Percentiles rank a stretch among this genome's conserved stretches.
Evolutionary conservation across 1,140 invertebrate species (phyloP).

Genomic region (Oscheius sp.): DNA sequence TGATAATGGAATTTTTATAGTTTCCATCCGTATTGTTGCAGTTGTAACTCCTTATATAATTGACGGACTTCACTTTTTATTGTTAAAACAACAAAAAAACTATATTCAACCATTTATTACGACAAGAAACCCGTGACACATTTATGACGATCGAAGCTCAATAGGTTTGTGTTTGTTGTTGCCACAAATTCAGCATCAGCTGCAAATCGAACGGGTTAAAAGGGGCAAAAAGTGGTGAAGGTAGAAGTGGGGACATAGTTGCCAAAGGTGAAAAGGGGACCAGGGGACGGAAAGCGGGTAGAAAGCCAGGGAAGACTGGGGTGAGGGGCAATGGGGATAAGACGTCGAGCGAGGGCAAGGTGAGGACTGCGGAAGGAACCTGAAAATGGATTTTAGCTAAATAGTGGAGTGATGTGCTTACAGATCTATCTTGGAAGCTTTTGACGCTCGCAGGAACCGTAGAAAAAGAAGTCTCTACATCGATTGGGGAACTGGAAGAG

Average conservation of each 20-base stretch:
- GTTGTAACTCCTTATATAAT: no score
- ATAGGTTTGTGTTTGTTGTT: background rate
- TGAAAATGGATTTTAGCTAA: background rate
- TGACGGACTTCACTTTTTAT: no score
- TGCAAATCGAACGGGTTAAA: background rate
- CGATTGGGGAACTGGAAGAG: background rate
- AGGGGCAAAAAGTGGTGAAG: background rate
- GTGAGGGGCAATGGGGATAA: background rate
- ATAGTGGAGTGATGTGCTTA: background rate
- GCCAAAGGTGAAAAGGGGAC: background rate
- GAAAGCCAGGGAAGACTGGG: no score
- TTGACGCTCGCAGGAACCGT: background rate
- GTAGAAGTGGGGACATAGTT: background rate
- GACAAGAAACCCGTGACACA: background rate
- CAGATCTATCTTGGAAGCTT: no score
- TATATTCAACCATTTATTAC: no score
- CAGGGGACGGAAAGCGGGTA: no score
- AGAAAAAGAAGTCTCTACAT: background rate
- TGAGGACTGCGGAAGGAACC: background rate
- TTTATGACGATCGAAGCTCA: background rate
- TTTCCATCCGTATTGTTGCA: no score
- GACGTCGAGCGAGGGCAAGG: background rate
- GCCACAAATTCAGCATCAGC: background rate
- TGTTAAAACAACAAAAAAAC: no score
- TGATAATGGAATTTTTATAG: no score